A percentile compares a stretch with the other conserved stretches of the same genome.
Conservation (phyloP, 1,140 invertebrate genomes). For the Bombus pyrosoma region DNA sequence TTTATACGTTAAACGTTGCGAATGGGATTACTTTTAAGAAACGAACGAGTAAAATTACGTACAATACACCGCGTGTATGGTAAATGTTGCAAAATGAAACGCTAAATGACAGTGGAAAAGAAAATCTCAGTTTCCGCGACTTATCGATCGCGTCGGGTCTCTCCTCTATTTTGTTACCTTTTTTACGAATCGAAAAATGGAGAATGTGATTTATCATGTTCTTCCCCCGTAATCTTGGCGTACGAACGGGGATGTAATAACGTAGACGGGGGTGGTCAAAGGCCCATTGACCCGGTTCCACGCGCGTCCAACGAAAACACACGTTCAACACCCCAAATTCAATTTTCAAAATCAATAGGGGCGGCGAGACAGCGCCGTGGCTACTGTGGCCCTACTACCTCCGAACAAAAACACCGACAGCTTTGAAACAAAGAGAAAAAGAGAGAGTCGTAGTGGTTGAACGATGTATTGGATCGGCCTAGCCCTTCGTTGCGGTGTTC, state of each 20-base stretch:
- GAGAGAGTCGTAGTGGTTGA: background rate
- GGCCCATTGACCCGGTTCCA: conserved; percentile 37
- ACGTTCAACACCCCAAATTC: background rate
- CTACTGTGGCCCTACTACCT: background rate
- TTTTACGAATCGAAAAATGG: too few species aligned
- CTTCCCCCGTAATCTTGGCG: too few species aligned
- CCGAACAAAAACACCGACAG: conserved; percentile 1
- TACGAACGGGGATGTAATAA: conserved; percentile 9
- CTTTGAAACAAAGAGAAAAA: background rate
- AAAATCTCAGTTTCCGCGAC: too few species aligned
- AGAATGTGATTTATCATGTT: too few species aligned
- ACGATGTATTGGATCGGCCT: background rate
- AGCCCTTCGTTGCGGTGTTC: background rate
- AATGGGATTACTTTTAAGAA: too few species aligned
- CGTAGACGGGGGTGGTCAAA: background rate
- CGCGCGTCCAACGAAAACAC: background rate
- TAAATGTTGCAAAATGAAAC: too few species aligned
- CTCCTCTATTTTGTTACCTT: too few species aligned
- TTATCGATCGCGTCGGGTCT: too few species aligned
- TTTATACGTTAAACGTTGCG: too few species aligned
- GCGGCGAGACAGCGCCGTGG: background rate
- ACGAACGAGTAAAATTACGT: too few species aligned
- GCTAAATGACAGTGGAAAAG: too few species aligned
- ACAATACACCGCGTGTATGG: too few species aligned
- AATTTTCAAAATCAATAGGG: conserved; percentile 35